Conservation (phyloP, 2,113 vertebrate genomes). For the Sphyrna mokarran region DNA sequence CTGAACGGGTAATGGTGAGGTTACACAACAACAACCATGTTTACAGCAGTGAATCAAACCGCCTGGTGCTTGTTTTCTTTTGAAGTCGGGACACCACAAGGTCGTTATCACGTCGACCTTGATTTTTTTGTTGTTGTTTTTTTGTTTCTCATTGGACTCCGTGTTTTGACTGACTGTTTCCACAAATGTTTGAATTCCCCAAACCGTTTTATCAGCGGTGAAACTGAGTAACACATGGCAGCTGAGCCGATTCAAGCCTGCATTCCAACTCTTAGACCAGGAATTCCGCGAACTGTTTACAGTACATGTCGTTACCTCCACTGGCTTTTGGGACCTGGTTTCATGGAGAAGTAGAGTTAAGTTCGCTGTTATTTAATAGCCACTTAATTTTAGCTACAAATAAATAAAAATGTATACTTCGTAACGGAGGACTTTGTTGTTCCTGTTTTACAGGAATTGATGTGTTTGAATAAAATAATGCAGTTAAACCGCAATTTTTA, state of each 20-base stretch:
- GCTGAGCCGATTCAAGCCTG: not conserved
- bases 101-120: slow-evolving; percentile 22
- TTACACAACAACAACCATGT: not conserved
- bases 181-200: slow-evolving; percentile 6
- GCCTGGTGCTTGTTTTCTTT: slow-evolving; percentile 28
- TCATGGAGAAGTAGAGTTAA: not conserved
- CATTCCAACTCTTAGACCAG: slow-evolving; percentile 28
- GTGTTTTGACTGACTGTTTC: slow-evolving; percentile 1
- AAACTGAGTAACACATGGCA: slow-evolving; percentile 14
- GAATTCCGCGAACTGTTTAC: slow-evolving; percentile 36
- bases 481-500: slow-evolving; percentile 5
- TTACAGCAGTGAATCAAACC: slow-evolving; percentile 5
- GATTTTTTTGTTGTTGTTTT: not conserved
- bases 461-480: slow-evolving; percentile 16
- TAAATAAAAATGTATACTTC: slow-evolving; percentile 2
- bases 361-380: slow-evolving; percentile 29
- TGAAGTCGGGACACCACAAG: not conserved
- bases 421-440: slow-evolving; percentile 29
- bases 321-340: slow-evolving; percentile 7
- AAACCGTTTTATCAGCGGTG: not conserved
- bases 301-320: slow-evolving; percentile 18
- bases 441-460: slow-evolving; percentile 30
- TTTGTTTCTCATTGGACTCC: not conserved
- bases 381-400: slow-evolving; percentile 11
- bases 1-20: not conserved